A percentile compares a stretch with the other conserved stretches of the same genome.
Conservation (phyloP, 1,140 invertebrate genomes). For the Drosophila serrata region DNA sequence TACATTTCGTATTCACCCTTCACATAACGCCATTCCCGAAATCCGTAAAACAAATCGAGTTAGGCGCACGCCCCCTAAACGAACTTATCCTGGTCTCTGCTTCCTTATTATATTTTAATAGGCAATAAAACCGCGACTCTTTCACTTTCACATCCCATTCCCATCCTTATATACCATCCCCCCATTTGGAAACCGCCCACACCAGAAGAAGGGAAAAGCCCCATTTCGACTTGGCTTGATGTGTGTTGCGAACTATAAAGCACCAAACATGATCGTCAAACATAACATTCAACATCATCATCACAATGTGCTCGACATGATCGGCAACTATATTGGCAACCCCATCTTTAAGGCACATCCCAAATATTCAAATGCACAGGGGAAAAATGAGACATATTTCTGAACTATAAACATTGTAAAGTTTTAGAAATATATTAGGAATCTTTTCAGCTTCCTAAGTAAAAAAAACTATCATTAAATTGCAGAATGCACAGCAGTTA, state of each 20-base stretch:
- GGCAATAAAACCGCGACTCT: slow-evolving; percentile 42
- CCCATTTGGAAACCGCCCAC: slow-evolving; percentile 53
- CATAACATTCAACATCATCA: slow-evolving; percentile 44
- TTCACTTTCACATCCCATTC: slow-evolving; percentile 57
- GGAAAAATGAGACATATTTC: neutral
- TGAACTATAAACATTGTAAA: too few species aligned
- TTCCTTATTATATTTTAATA: slow-evolving; percentile 56
- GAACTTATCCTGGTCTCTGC: slow-evolving; percentile 31
- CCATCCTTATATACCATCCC: slow-evolving; percentile 29
- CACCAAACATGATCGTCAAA: slow-evolving; percentile 37
- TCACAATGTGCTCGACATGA: slow-evolving; percentile 40
- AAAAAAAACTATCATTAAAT: neutral
- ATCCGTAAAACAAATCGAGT: slow-evolving; percentile 32
- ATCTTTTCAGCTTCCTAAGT: too few species aligned
- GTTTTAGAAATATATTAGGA: neutral
- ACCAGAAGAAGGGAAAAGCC: slow-evolving; percentile 30
- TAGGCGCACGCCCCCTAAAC: slow-evolving; percentile 24
- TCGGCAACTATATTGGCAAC: slow-evolving; percentile 14
- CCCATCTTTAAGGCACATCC: slow-evolving; percentile 22
- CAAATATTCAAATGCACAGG: slow-evolving; percentile 6
- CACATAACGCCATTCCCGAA: neutral
- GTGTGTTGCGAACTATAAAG: neutral
- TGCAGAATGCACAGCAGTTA: too few species aligned
- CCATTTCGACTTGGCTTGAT: slow-evolving; percentile 19
- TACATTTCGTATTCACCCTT: slow-evolving; percentile 3